Base-by-base conservation (phyloP, 2,113 vertebrate genomes). In the Carassius carassius region DNA sequence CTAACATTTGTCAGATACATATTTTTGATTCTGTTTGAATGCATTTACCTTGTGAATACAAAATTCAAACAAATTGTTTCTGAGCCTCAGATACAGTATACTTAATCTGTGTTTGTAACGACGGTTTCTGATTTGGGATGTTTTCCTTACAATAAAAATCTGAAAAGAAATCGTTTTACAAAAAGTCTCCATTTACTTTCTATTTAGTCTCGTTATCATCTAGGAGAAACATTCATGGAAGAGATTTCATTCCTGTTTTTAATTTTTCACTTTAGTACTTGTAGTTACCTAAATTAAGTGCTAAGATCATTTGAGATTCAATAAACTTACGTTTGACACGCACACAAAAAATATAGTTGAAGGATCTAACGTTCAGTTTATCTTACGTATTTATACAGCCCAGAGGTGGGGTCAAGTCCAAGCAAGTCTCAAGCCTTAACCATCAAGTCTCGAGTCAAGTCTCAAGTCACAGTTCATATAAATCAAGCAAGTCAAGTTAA, bases 21-120 rank as follows among this genome's bases (percentile, higher is more conserved):
- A 60, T n/a, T 60, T n/a, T 60, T 60, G 56, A n/a, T 70, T 70
- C 3, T 12, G 35, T 70, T 41, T 41, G 19, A 41, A 70, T n/a
- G 16, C 21, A n/a, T 35, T 35, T 19, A 0, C 32, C 5, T 41
- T 41, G 35, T 72, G 69, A 72, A 41, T n/a, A 70, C 19, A 41
- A 70, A 37, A 70, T 70, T 37, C 67, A 5, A 70, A 70, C 41
- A 72, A 72, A n/a, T n/a, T 70, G 35, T 70, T 21, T 12, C 67
- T 11, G 17, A 70, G 67, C 19, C 19, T 41, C 9, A 12, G 6
- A 69, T 69, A 32, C 29, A 41, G 21, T 72, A 8, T 37, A 37
- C 19, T 19, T 69, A 17, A 37, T 69, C 8, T 35, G 14, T 67
- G 29, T 37, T 7, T 69, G 32, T 37, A 69, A 37, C 37, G 65